Evolutionary conservation across 2,113 vertebrate species (phyloP), one percentile per base, ranked within the genome.

Genomic region (Amazona guildingii): DNA sequence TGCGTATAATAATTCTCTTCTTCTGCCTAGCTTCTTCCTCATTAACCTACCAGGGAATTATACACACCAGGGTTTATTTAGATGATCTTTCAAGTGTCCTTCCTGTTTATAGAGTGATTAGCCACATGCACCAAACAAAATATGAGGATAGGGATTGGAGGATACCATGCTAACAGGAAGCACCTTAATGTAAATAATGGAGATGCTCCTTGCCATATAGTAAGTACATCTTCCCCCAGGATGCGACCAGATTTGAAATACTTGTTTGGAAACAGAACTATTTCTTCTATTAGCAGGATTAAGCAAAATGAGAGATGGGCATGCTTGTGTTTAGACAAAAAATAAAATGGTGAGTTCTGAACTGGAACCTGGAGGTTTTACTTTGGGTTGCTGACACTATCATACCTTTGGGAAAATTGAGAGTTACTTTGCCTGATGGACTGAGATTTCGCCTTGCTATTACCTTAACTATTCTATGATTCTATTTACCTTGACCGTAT

Each of bases 71-170:
- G 12, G 37, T 96, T 95, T 97, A 93, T 96, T 97, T 96, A 94
- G 94, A 76, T 79, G 57, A 89, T 73, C 74, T 91, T 94, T 85
- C 48, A 92, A 95, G 80, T 87, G 57, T 94, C 39, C 74, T 95
- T 97, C 95, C 96, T 97, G 95, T 96, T 97, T 97, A 96, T 66
- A 91, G 73, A 68, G 52, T 75, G 43, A 78, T 70, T 79, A 94
- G 25, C 66, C 52, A 73, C 76, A 86, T 52, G 55, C 44, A 92
- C 44, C 66, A 96, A 94, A 93, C 31, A 89, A 93, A 86, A 52
- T 24, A 48, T 1, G 57, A 91, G 44, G 83, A 70, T 57, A 62
- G 57, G 49, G 80, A 76, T 37, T 3, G 7, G 43, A 79, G 80
- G 46, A 83, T 76, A 95, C 94, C 77, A 72, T 69, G 73, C 86